Percentiles rank a stretch among this genome's conserved stretches.
Conservation (phyloP, 2,113 vertebrate genomes). For the Uria aalge region DNA sequence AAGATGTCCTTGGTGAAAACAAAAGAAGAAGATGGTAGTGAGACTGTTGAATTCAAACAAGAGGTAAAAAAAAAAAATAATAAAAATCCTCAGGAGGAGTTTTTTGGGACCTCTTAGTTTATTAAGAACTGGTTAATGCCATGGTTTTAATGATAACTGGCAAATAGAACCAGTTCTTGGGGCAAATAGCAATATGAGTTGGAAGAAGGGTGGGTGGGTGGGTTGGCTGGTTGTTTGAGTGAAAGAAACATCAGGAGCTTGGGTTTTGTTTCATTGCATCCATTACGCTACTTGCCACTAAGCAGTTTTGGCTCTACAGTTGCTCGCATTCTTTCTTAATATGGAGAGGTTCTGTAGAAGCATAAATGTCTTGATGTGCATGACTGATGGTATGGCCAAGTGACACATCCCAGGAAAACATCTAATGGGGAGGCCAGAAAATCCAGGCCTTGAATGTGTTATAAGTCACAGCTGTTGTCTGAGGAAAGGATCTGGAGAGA, state of each 20-base stretch:
- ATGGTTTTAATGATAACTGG: not conserved
- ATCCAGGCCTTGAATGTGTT: not conserved
- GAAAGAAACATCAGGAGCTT: not conserved
- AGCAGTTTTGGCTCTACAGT: not conserved
- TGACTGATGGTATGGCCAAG: not conserved
- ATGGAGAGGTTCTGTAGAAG: not conserved
- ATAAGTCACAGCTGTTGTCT: not conserved
- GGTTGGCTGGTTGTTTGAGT: not conserved
- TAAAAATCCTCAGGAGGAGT: not conserved
- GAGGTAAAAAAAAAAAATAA: conserved; percentile 77
- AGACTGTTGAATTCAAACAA: conserved; percentile 91
- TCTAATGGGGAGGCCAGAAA: not conserved
- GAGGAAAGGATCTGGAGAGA: not conserved
- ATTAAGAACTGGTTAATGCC: not conserved
- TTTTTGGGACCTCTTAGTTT: not conserved
- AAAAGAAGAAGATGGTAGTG: conserved; percentile 82
- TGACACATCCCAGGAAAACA: not conserved
- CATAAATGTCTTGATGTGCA: not conserved
- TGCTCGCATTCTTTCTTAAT: not conserved
- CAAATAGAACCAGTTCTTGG: not conserved
- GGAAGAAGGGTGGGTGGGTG: not conserved
- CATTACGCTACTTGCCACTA: not conserved
- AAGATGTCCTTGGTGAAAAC: conserved; percentile 97
- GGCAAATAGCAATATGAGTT: not conserved
- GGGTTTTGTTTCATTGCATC: not conserved